phyloP scores from a whole-genome alignment of 2,888 invertebrate species.

The Amphipyra tragopoginis region DNA sequence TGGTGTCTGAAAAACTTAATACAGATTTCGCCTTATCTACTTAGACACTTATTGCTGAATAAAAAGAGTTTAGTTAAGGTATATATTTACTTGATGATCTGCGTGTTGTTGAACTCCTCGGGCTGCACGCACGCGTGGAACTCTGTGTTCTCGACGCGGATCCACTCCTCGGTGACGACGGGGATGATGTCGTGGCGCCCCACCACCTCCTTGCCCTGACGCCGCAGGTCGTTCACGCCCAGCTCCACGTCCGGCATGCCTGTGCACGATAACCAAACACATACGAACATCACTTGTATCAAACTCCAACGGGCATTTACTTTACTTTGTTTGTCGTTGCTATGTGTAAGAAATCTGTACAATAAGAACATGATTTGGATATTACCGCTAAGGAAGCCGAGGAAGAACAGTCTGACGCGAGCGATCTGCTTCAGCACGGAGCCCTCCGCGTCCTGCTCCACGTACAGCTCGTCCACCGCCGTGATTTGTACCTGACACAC shows the following conservation, averaged over 20 bases:
- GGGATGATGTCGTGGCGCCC: slow-evolving; percentile 99
- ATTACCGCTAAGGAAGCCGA: slow-evolving; percentile 97
- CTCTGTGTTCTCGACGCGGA: slow-evolving; percentile 97
- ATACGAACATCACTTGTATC: not conserved
- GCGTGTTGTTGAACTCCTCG: slow-evolving; percentile 95
- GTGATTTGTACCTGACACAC: slow-evolving; percentile 94
- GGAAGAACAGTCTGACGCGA: slow-evolving; percentile 97
- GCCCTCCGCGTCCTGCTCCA: slow-evolving; percentile 96
- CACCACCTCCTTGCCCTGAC: slow-evolving; percentile 99
- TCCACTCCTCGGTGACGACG: slow-evolving; percentile 99
- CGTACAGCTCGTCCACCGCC: slow-evolving; percentile 97
- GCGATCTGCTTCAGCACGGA: slow-evolving; percentile 97
- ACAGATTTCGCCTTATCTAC: too few relatives aligned
- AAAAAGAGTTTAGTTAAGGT: too few relatives aligned
- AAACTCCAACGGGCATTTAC: too few relatives aligned
- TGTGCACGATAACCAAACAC: slow-evolving; percentile 62
- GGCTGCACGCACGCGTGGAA: slow-evolving; percentile 98
- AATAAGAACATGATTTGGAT: too few relatives aligned
- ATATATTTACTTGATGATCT: slow-evolving; percentile 93
- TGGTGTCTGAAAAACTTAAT: too few relatives aligned
- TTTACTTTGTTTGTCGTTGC: too few relatives aligned
- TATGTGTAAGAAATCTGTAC: too few relatives aligned
- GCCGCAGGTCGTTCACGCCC: slow-evolving; percentile 98
- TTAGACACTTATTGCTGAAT: too few relatives aligned
- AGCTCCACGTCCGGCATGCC: slow-evolving; percentile 99